Conservation (phyloP, 2,113 vertebrate genomes). For the Elachura formosa region DNA sequence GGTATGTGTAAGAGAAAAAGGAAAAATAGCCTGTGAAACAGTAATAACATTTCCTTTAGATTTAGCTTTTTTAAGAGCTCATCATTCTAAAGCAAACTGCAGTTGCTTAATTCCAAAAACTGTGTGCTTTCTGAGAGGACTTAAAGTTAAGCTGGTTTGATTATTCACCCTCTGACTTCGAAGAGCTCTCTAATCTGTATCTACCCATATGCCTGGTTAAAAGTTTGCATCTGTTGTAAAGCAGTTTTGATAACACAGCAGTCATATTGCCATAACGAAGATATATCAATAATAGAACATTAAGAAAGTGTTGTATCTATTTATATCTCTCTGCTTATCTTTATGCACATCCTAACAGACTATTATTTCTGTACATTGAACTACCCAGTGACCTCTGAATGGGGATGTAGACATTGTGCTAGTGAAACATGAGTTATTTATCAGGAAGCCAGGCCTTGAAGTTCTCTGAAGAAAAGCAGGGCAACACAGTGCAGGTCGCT, state of each 20-base stretch:
- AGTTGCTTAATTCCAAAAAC: background rate
- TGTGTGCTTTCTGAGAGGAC: background rate
- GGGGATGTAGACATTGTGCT: background rate
- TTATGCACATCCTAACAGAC: background rate
- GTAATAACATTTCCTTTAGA: background rate
- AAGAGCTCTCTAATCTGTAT: background rate
- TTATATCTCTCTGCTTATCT: background rate
- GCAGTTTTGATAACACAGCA: background rate
- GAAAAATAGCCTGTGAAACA: background rate
- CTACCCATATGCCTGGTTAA: slow-evolving; percentile 12
- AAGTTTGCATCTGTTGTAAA: background rate
- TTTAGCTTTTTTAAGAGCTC: background rate
- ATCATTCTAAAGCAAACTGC: background rate
- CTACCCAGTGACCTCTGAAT: background rate
- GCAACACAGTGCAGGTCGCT: background rate
- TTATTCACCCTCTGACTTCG: slow-evolving; percentile 14
- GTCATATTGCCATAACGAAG: background rate
- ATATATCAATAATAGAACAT: background rate
- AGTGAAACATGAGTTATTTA: background rate
- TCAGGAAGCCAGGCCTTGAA: background rate
- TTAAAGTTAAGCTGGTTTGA: slow-evolving; percentile 6
- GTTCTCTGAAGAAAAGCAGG: background rate
- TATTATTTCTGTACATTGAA: background rate
- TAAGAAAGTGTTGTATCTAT: background rate
- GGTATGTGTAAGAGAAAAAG: background rate